Base-by-base conservation (phyloP, 2,113 vertebrate species). In the Probosciger aterrimus region DNA sequence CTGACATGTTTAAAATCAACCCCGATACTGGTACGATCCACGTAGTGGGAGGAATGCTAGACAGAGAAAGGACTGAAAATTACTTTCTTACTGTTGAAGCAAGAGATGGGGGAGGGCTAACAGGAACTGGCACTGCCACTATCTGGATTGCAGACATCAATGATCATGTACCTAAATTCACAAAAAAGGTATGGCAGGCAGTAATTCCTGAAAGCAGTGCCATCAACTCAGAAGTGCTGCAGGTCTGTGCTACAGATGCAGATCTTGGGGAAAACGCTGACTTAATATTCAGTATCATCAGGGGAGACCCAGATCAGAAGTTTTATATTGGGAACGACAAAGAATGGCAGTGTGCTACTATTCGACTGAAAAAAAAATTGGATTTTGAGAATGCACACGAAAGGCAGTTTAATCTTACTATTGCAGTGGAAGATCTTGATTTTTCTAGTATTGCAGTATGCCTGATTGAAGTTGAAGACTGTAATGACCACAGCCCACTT, bases 301-400 rank as follows among this genome's bases (percentile, higher is more conserved):
- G 97, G 4, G 99, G 99, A 90, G 99, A 99, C 94, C 98, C 98
- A 11, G 98, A 99, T 78, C 97, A 99, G 95, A 99, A 98, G 96
- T 99, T 99, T 95, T 98, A 98, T 78, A 97, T 99, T 96, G 98
- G 98, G 86, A 99, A 97, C 88, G 94, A 98, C 78, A 97, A 97
- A 86, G 98, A 98, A 92, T 96, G 97, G 92, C 98, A 98, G 19
- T 97, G 97, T 8, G 99, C 98, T 33, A 97, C 98, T 15, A 96
- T 99, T 88, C 95, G 98, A 59, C 97, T 99, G 39, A 99, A 98
- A 95, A 99, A 98, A 77, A 92, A 88, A 7, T 64, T 99, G 87
- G 99, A 99, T 97, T 99, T 98, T 65, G 99, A 99, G 91, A 97
- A 98, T 30, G 96, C 98, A 49, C 97, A 74, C 20, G 99, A 99